Base-by-base conservation (phyloP, 2,888 invertebrate genomes). In the Papilio protenor region DNA sequence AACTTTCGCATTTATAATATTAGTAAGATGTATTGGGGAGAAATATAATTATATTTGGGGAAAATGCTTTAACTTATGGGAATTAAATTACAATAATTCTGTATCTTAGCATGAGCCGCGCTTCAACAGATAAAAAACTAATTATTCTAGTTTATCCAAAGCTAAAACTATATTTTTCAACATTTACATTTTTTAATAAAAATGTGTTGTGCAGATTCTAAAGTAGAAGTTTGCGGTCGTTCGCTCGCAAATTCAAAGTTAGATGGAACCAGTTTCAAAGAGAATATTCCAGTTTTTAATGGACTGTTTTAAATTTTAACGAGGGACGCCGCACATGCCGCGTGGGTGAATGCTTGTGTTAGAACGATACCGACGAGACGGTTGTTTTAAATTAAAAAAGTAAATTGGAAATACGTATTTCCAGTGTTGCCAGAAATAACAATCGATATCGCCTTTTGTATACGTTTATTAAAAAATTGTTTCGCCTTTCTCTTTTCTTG, bases 201-300 rank as follows among this genome's bases (percentile, higher is more conserved):
- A 66, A 33, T 27, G 11, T 18, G 10, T 10, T 73, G 5, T 45
- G 23, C 52, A 47, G 16, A 73, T 49, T 59, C 66, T 33, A 57
- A 73, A 61, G 69, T 45, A 73, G 61, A 77, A 72, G 61, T 77
- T 21, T 77, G 52, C 72, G 55, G 72, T 64, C 64, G 47, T 49
- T 52, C 61, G 40, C 45, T 45, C 71, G 33, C 23, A 33, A 59
- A 66, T 59, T 76, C 57, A 71, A 71, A 72, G 57, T 64, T 71
- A 47, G 59, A 16, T 52, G 49, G 18, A 72, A 76, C 76, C 71
- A 52, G 77, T 73, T 77, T 64, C 73, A 73, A 73, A 77, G 73
- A 33, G 77, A 73, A 52, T 59, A 70, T 47, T 77, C 74, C 70
- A 69, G 74, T 74, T 74, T 73, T 77, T 74, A 77, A 74, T 77